Base-by-base conservation (phyloP, 2,113 vertebrate genomes). In the Rhinolophus sinicus region DNA sequence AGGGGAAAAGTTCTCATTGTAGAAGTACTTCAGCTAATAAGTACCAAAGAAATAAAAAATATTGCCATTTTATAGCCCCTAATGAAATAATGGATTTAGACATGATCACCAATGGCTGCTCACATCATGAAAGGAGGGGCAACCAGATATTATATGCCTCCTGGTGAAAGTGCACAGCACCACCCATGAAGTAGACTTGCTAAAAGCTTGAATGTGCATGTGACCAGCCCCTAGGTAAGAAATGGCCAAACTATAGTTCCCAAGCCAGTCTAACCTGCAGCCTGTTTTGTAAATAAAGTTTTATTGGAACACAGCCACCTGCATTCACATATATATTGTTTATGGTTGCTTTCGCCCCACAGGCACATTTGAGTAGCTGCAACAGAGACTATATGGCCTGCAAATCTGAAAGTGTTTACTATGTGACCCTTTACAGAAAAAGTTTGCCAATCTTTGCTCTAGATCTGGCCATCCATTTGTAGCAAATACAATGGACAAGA, bases 101-200 rank as follows among this genome's bases (percentile, higher is more conserved):
- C 18, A 28, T 64, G 28, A 77, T 80, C 15, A 18, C 35, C 40
- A n/a, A 6, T 54, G 22, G 16, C n/a, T 40, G 9, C 19, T 83
- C 52, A 24, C 14, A 21, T 54, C 54, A 50, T 6, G 6, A 50
- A 64, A 62, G 60, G 8, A 69, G 62, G 33, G 33, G 13, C 19
- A 60, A 1, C 4, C 4, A 38, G 90, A 22, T 54, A 54, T 52
- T 47, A 1, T 5, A 5, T 50, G 73, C 2, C 26, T 33, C 65
- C 72, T 15, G 0, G 38, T n/a, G 15, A 4, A 44, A 12, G 3
- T 18, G 1, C 1, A 16, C 2, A 50, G 47, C 47, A 50, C 47
- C 30, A 0, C n/a, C 72, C 87, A 5, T 54, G 56, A 67, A 76
- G 33, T 33, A 24, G n/a, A 60, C 44, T 64, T 85, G 18, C 33